Conservation (phyloP, 2,113 vertebrate genomes). For the Petrocephalus microphthalmus region DNA sequence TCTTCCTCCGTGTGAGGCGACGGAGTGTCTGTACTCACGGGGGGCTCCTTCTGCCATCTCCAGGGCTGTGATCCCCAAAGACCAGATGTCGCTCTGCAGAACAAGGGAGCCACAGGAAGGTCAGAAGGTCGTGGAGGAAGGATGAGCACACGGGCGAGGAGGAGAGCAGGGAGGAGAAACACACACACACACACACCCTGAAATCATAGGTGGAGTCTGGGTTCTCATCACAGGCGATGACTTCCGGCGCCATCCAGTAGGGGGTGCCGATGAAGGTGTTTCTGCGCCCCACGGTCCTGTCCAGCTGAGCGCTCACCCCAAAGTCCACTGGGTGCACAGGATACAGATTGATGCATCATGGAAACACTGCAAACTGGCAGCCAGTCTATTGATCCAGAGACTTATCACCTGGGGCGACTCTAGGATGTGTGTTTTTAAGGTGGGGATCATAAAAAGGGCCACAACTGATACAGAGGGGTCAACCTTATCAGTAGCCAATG, state of each 20-base stretch:
- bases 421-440: background rate
- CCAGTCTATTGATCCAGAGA: background rate
- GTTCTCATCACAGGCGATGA: conserved; percentile 83
- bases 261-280: conserved; percentile 90
- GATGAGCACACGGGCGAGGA: background rate
- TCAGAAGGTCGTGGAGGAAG: background rate
- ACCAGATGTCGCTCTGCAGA: conserved; percentile 65
- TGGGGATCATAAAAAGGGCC: background rate
- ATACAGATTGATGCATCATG: background rate
- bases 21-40: conserved; percentile 45
- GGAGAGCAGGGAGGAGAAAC: background rate
- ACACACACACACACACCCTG: conserved; percentile 57
- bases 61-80: conserved; percentile 62
- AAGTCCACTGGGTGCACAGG: conserved; percentile 70
- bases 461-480: background rate
- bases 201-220: conserved; percentile 78
- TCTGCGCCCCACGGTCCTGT: conserved; percentile 73
- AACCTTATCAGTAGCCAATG: background rate
- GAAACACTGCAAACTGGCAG: background rate
- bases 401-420: background rate
- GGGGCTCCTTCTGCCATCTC: conserved; percentile 68
- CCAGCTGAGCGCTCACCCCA: conserved; percentile 82
- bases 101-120: conserved; percentile 19
- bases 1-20: background rate
- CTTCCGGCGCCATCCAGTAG: conserved; percentile 89